A percentile compares a stretch with the other conserved stretches of the same genome.
Evolutionary conservation across 2,797 vertebrate genomes (phyloP).

Genomic region (Myotis vivesi): DNA sequence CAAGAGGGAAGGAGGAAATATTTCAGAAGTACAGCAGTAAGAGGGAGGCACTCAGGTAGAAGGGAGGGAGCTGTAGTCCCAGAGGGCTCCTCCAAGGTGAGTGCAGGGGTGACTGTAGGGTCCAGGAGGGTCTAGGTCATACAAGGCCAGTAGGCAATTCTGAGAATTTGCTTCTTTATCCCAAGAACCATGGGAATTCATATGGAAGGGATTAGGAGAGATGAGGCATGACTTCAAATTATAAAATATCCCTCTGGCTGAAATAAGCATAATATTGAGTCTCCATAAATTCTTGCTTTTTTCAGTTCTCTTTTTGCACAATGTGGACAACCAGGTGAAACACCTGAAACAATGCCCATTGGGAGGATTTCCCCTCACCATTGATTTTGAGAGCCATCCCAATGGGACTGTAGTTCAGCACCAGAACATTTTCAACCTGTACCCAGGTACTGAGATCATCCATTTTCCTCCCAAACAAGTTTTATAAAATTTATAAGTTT

Average conservation of each 20-base stretch:
- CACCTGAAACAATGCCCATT: too few relatives aligned
- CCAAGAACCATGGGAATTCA: not conserved
- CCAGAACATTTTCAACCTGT: not conserved
- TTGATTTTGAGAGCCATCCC: not conserved
- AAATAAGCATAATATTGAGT: too few relatives aligned
- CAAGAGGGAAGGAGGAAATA: not conserved
- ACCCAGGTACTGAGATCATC: not conserved
- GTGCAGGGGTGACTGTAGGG: not conserved
- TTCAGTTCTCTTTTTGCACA: not conserved
- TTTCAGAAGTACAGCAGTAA: not conserved
- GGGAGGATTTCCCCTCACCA: not conserved
- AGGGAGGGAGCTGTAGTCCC: not conserved
- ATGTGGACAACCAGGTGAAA: not conserved
- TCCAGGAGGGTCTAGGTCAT: too few relatives aligned
- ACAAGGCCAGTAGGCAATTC: too few relatives aligned
- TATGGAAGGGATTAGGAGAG: not conserved
- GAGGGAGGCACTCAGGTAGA: not conserved
- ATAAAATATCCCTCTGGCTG: not conserved
- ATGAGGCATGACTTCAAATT: not conserved
- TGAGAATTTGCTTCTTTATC: not conserved
- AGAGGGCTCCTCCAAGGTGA: accelerated
- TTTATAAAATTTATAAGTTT: not conserved
- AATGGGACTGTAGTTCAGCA: accelerated
- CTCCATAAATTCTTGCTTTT: not conserved
- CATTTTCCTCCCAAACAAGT: not conserved